Percentiles rank a stretch among this genome's conserved stretches.
Conservation (phyloP, 2,797 vertebrate species). For the Pseudomugil gertrudae region DNA sequence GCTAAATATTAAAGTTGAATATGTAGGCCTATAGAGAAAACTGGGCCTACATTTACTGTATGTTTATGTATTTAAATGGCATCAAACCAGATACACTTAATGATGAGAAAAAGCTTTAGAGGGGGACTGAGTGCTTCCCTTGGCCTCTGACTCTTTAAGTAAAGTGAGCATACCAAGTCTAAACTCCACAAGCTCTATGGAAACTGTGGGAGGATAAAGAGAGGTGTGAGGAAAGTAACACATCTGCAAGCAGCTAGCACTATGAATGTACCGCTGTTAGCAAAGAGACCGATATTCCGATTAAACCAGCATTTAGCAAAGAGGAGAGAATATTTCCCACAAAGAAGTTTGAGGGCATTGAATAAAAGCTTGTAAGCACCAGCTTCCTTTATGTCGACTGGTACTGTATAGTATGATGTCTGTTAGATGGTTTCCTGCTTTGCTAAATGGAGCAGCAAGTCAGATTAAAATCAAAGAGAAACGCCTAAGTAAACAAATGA, state of each 20-base stretch:
- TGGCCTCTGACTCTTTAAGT: conserved; percentile 29
- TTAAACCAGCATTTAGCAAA: neutral
- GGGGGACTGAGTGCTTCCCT: conserved; percentile 11
- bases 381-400: neutral
- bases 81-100: conserved; percentile 11
- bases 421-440: conserved; percentile 37
- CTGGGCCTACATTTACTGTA: no score
- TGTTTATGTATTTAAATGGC: no score
- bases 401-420: conserved; percentile 2
- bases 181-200: conserved; percentile 36
- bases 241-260: neutral
- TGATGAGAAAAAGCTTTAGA: conserved; percentile 14
- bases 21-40: no score
- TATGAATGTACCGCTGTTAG: neutral
- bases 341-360: neutral
- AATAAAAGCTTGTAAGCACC: neutral
- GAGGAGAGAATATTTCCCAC: neutral
- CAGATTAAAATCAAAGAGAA: conserved; percentile 61
- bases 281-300: neutral
- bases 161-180: conserved; percentile 32
- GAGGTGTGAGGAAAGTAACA: conserved; percentile 10
- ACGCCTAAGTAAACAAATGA: conserved; percentile 61
- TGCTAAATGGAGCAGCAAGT: conserved; percentile 44
- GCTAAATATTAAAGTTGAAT: neutral
- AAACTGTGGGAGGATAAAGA: conserved; percentile 44